Percentiles rank a stretch among this genome's conserved stretches.
These are phyloP conservation scores for Alitta virens DNA, from an alignment of 2,888 invertebrate genomes.

Conservation along the genomic window DNA sequence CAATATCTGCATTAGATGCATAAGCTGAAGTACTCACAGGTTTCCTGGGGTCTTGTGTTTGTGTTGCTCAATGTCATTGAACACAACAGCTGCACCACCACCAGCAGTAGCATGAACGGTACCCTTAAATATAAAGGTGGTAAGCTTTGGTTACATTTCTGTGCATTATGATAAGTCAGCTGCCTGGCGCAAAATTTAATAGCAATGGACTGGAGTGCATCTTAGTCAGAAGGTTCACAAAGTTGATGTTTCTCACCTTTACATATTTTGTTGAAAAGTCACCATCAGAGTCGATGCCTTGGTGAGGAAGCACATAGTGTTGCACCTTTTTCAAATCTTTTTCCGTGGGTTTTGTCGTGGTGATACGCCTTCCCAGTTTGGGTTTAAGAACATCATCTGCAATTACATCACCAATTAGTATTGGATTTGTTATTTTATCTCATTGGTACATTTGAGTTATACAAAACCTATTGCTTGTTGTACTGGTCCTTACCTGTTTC, in stretches of 20 bases:
- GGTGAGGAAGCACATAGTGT: constrained; percentile 89
- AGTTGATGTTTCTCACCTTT: constrained; percentile 63
- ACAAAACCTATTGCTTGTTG: too few relatives aligned
- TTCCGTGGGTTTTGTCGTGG: constrained; percentile 77
- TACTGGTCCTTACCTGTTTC: constrained; percentile 61
- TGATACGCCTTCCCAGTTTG: constrained; percentile 71
- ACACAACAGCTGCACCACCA: constrained; percentile 91
- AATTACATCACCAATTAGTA: too few relatives aligned
- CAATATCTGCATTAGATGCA: too few relatives aligned
- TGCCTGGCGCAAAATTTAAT: too few relatives aligned
- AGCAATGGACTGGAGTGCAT: too few relatives aligned
- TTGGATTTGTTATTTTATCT: too few relatives aligned
- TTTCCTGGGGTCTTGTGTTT: constrained; percentile 50
- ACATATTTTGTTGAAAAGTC: constrained; percentile 89
- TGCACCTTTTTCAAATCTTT: constrained; percentile 70
- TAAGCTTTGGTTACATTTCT: too few relatives aligned
- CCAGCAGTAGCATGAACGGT: constrained; percentile 90
- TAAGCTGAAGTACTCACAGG: constrained; percentile 27
- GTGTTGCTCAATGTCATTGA: constrained; percentile 89
- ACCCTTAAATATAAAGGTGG: constrained; percentile 63
- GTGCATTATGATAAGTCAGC: too few relatives aligned
- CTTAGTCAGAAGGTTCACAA: too few relatives aligned
- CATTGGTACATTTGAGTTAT: too few relatives aligned
- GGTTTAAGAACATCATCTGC: constrained; percentile 83
- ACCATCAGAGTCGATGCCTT: constrained; percentile 87